These are phyloP conservation scores for Piscicola geometra DNA, from an alignment of 2,888 invertebrate species.

Conservation along the genomic window DNA sequence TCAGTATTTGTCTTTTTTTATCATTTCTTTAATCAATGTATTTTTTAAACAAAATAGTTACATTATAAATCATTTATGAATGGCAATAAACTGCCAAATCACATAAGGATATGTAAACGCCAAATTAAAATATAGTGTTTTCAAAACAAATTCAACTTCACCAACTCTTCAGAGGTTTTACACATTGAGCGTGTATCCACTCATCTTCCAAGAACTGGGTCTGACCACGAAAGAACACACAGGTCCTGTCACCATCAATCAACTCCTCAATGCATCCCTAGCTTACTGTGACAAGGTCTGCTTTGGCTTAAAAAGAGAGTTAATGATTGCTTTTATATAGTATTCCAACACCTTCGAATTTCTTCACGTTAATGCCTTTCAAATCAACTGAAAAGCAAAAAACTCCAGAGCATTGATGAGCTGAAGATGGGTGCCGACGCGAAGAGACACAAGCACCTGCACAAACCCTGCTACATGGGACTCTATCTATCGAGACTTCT, in stretches of 20 bases:
- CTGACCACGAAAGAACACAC: constrained; percentile 30
- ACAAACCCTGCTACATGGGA: constrained; percentile 40
- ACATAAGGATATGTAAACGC: no score
- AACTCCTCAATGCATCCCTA: constrained; percentile 9
- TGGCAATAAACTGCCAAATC: no score
- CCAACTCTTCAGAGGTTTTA: constrained; percentile 35
- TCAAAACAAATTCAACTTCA: no score
- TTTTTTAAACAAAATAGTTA: no score
- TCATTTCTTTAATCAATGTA: no score
- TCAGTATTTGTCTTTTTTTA: no score
- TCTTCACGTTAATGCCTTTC: no score
- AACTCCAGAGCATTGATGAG: not conserved
- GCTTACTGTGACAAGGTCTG: constrained; percentile 39
- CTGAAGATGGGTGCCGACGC: not conserved
- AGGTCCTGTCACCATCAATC: constrained; percentile 24
- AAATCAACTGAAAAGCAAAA: no score
- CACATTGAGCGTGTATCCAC: constrained; percentile 38
- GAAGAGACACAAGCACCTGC: constrained; percentile 34
- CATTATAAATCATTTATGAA: no score
- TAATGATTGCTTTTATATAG: not conserved
- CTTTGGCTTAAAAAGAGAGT: not conserved
- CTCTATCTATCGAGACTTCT: constrained; percentile 39
- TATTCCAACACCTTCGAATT: not conserved
- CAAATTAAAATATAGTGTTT: no score
- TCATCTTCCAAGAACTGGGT: constrained; percentile 31